Evolutionary conservation across 23 tunicate species (phyloP).

Genomic region (Aplidium turbinatum): DNA sequence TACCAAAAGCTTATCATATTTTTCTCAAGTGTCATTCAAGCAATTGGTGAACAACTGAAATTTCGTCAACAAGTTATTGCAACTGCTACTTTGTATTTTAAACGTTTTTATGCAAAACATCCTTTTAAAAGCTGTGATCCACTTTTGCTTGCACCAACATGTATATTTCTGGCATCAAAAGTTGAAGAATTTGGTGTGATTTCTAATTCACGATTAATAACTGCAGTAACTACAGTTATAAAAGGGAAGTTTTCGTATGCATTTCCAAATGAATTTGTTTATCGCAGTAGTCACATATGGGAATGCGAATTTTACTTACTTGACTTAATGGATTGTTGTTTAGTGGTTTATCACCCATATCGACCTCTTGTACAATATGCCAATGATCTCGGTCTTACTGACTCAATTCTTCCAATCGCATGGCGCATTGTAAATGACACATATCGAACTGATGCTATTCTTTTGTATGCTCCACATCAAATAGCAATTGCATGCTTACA

Average conservation of each 20-base stretch:
- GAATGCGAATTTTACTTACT: slow-evolving; percentile 95
- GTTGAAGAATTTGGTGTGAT: slow-evolving; percentile 89
- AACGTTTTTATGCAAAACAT: slow-evolving; percentile 79
- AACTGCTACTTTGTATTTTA: slow-evolving; percentile 93
- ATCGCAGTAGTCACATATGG: slow-evolving; percentile 66
- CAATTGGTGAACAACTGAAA: slow-evolving; percentile 87
- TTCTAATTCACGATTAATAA: slow-evolving; percentile 61
- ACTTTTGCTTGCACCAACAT: slow-evolving; percentile 78
- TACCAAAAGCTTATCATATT: slow-evolving; percentile 89
- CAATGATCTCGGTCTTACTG: slow-evolving; percentile 44
- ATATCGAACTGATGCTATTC: slow-evolving; percentile 81
- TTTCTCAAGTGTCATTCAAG: slow-evolving; percentile 90
- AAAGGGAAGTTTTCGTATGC: slow-evolving; percentile 79
- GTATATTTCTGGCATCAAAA: slow-evolving; percentile 82
- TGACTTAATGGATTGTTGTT: slow-evolving; percentile 92
- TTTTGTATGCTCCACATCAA: slow-evolving; percentile 86
- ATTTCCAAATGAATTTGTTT: slow-evolving; percentile 63
- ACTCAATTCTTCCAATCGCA: slow-evolving; percentile 64
- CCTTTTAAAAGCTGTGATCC: slow-evolving; percentile 86
- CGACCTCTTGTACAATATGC: slow-evolving; percentile 80
- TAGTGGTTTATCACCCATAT: slow-evolving; percentile 93
- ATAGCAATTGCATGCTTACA: slow-evolving; percentile 89
- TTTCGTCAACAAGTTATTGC: slow-evolving; percentile 94
- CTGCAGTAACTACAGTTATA: slow-evolving; percentile 43
- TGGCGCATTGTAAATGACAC: slow-evolving; percentile 94